A percentile compares a stretch with the other conserved stretches of the same genome.
Conservation (phyloP, 2,113 vertebrate genomes). For the Oxyruncus cristatus region DNA sequence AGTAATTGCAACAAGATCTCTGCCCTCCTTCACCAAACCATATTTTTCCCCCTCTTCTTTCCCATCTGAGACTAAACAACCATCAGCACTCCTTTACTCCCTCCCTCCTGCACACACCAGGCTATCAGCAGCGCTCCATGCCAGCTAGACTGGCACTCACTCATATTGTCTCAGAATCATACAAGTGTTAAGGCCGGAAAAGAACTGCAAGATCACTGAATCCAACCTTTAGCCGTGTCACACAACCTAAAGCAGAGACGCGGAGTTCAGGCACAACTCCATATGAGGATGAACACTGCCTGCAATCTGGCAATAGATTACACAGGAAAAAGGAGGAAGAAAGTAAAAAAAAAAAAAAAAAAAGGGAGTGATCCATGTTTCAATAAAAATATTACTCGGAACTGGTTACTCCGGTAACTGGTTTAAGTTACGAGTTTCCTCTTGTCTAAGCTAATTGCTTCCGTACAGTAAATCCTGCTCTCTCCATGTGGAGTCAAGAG, state of each 20-base stretch:
- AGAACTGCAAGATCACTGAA: neutral
- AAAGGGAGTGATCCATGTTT: neutral
- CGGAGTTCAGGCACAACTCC: neutral
- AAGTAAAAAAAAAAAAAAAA: neutral
- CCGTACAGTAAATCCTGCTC: neutral
- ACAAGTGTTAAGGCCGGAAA: neutral
- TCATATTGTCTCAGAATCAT: neutral
- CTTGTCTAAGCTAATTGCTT: neutral
- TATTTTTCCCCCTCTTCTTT: neutral
- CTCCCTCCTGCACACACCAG: neutral
- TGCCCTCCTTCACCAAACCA: accelerated
- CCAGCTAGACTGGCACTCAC: accelerated
- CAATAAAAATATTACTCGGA: neutral
- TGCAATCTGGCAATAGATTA: neutral
- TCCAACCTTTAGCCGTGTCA: neutral
- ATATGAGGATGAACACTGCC: neutral
- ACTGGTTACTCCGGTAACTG: neutral
- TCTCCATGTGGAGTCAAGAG: conserved; percentile 4
- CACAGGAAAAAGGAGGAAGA: neutral
- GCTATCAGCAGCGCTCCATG: neutral
- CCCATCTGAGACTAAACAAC: neutral
- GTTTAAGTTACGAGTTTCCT: neutral
- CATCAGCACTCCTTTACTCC: neutral
- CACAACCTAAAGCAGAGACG: neutral
- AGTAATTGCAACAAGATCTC: neutral